Conservation (phyloP, 2,797 vertebrate genomes). For the Balearica regulorum region DNA sequence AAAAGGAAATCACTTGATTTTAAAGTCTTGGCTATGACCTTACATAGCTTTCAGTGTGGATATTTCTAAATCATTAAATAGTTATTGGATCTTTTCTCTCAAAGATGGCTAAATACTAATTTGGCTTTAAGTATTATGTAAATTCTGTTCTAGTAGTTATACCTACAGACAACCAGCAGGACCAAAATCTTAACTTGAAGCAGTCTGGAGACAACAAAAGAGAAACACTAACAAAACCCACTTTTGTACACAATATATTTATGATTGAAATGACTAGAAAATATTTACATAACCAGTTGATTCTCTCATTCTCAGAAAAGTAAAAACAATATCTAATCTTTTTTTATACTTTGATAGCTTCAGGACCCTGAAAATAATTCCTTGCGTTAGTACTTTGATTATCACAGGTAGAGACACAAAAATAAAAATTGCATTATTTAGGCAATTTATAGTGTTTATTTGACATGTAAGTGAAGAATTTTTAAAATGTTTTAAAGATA, state of each 20-base stretch:
- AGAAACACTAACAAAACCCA: not conserved
- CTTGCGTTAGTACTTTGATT: not conserved
- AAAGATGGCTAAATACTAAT: not conserved
- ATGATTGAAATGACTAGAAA: not conserved
- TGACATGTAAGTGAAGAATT: not conserved
- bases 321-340: not conserved
- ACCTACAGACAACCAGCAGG: not conserved
- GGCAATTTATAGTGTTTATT: not conserved
- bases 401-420: not conserved
- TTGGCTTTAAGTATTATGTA: not conserved
- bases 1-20: constrained; percentile 33
- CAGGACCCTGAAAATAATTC: not conserved
- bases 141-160: not conserved
- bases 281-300: not conserved
- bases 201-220: not conserved
- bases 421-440: not conserved
- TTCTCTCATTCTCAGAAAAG: not conserved
- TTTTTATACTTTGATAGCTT: not conserved
- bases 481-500: not conserved
- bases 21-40: constrained; percentile 20
- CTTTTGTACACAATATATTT: not conserved
- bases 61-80: constrained; percentile 17
- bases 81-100: not conserved
- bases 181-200: not conserved
- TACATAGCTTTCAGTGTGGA: not conserved